A percentile compares a stretch with the other conserved stretches of the same genome.
These are phyloP conservation scores for Batillaria attramentaria DNA, from an alignment of 1,140 invertebrate genomes.

Conservation along the genomic window DNA sequence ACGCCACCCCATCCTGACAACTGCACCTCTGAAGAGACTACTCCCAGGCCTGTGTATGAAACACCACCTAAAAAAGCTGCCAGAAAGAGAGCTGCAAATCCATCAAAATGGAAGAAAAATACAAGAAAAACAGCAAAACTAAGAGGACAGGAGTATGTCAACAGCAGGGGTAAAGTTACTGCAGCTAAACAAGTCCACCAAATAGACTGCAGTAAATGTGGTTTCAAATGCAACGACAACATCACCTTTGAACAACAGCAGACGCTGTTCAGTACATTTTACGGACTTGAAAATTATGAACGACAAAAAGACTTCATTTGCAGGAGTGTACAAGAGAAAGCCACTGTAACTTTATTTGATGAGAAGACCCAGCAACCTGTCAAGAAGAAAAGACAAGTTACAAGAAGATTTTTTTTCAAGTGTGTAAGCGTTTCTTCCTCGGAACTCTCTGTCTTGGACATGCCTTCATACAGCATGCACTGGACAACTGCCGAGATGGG, in stretches of 20 bases:
- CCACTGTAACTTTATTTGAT: not conserved
- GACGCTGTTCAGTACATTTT: not conserved
- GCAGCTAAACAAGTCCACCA: not conserved
- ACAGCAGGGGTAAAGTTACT: not conserved
- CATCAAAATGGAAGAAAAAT: conserved; percentile 5
- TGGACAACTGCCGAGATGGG: not conserved
- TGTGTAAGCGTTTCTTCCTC: not conserved
- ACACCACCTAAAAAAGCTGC: not conserved
- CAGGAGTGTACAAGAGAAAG: not conserved
- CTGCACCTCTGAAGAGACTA: not conserved
- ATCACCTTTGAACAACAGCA: not conserved
- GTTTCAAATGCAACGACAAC: not conserved
- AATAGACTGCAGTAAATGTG: not conserved
- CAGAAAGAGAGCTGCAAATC: conserved; percentile 3
- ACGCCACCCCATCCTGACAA: not conserved
- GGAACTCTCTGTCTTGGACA: not conserved
- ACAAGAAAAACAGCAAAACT: conserved; percentile 9
- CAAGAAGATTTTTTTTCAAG: not conserved
- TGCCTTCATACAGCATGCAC: not conserved
- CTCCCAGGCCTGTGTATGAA: not conserved
- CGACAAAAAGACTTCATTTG: conserved; percentile 4
- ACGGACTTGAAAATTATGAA: not conserved
- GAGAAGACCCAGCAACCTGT: not conserved
- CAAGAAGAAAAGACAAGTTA: not conserved
- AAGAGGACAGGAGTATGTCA: not conserved